Conservation (phyloP, 1,140 invertebrate genomes). For the Pseudachorutes palmiensis region DNA sequence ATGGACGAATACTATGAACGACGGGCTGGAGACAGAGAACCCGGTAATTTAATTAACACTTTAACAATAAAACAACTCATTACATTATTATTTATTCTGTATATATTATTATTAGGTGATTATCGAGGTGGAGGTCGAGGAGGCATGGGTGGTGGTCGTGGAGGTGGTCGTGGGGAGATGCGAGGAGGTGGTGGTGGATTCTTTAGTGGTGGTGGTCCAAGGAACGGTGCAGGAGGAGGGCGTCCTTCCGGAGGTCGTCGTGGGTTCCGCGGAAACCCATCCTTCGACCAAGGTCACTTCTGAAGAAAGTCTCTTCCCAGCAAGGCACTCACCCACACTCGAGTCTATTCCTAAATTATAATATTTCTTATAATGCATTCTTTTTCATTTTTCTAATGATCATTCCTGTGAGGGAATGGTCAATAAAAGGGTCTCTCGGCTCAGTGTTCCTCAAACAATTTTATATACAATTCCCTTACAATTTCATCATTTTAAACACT, state of each 20-base stretch:
- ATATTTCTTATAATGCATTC: background rate
- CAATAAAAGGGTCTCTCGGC: background rate
- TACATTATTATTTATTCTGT: no score
- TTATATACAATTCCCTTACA: background rate
- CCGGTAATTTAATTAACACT: no score
- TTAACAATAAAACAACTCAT: no score
- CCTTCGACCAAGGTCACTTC: background rate
- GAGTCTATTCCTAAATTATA: background rate
- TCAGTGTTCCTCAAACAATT: background rate
- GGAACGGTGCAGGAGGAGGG: no score
- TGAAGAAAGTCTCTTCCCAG: background rate
- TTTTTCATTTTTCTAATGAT: conserved; percentile 16
- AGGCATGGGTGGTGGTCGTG: background rate
- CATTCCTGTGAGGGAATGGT: background rate
- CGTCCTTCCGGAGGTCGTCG: background rate
- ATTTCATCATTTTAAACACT: background rate
- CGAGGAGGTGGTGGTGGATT: no score
- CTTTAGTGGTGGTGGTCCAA: no score
- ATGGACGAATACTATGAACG: no score
- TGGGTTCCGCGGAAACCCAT: background rate
- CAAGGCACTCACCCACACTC: background rate
- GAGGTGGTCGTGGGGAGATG: background rate
- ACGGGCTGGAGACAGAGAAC: no score
- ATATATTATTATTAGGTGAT: no score
- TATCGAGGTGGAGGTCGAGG: background rate